Evolutionary conservation across 2,888 invertebrate genomes (phyloP).

Genomic region (Glaucopsyche alexis): DNA sequence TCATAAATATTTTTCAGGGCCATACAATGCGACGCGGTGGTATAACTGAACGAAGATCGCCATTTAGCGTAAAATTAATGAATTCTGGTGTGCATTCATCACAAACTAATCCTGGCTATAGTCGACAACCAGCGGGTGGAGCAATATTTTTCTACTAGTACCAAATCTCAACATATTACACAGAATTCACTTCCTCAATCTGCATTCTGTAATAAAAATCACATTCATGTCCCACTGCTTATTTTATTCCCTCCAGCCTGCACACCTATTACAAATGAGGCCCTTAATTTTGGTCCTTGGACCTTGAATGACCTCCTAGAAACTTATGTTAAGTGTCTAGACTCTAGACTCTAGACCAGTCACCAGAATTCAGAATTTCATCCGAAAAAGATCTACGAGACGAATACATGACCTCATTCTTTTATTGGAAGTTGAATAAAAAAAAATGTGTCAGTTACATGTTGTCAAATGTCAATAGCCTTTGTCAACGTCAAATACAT

Average conservation of each 20-base stretch:
- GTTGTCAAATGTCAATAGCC: background rate
- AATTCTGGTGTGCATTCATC: constrained; percentile 90
- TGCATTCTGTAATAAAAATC: background rate
- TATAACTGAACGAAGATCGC: constrained; percentile 82
- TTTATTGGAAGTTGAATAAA: background rate
- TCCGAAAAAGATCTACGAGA: too few relatives aligned
- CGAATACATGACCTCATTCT: too few relatives aligned
- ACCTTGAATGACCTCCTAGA: too few relatives aligned
- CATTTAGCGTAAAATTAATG: constrained; percentile 87
- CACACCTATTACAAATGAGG: too few relatives aligned
- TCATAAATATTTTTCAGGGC: constrained; percentile 53
- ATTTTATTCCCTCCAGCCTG: too few relatives aligned
- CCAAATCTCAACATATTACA: background rate
- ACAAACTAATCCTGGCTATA: constrained; percentile 89
- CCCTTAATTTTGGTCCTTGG: too few relatives aligned
- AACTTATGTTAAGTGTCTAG: too few relatives aligned
- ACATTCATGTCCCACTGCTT: too few relatives aligned
- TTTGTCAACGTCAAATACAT: constrained; percentile 10
- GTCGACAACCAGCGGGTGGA: constrained; percentile 87
- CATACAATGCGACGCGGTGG: constrained; percentile 82
- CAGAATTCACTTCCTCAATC: background rate
- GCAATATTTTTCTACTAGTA: constrained; percentile 84
- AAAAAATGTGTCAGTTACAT: background rate
- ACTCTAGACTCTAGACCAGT: too few relatives aligned
- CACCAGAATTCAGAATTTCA: too few relatives aligned